Conservation (phyloP, 2,888 invertebrate species). For the Thumatha senex region DNA sequence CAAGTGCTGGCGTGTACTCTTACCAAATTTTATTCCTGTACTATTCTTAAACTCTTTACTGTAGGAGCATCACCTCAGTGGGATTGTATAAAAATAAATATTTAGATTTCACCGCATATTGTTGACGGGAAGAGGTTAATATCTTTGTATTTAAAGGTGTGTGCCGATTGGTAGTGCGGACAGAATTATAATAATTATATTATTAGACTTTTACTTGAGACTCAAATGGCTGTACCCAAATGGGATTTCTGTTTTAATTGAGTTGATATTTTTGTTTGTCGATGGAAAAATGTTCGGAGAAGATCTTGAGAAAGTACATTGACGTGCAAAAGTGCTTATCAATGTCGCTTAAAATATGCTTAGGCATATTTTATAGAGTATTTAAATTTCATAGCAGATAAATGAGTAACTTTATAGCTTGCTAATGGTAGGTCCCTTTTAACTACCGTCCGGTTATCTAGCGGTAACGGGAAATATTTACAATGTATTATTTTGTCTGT, state of each 20-base stretch:
- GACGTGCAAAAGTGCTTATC: not conserved
- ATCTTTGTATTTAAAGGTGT: slow-evolving; percentile 62
- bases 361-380: not conserved
- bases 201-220: slow-evolving; percentile 26
- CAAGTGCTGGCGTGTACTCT: slow-evolving; percentile 50
- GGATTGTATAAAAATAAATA: slow-evolving; percentile 69
- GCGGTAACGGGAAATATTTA: not conserved
- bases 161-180: slow-evolving; percentile 41
- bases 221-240: slow-evolving; percentile 9
- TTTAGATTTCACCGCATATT: slow-evolving; percentile 68
- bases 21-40: slow-evolving; percentile 40
- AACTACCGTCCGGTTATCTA: not conserved
- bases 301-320: not conserved
- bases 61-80: slow-evolving; percentile 29
- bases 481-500: not conserved
- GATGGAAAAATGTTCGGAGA: not conserved
- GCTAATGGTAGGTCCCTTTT: slow-evolving; percentile 3
- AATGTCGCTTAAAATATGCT: not conserved
- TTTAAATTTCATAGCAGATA: slow-evolving; percentile 5
- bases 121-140: slow-evolving; percentile 72
- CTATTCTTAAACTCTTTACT: slow-evolving; percentile 51
- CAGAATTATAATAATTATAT: slow-evolving; percentile 51
- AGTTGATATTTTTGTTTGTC: not conserved
- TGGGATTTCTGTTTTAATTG: slow-evolving; percentile 3
- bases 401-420: slow-evolving; percentile 5